Evolutionary conservation across 2,797 vertebrate species (phyloP).

Genomic region (Monodelphis domestica): DNA sequence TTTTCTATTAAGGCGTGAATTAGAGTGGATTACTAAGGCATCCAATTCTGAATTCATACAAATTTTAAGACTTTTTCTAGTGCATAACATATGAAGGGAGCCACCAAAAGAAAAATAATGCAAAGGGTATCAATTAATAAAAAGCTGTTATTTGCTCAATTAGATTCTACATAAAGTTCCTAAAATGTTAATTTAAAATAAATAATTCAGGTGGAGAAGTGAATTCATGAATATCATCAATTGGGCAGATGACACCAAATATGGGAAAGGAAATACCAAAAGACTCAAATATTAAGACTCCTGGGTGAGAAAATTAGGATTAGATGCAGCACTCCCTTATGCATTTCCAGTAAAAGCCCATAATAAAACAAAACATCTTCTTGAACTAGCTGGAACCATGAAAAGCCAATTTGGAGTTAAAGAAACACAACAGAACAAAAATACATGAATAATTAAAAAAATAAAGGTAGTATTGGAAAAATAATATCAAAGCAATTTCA

Average conservation of each 20-base stretch:
- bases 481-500: not conserved
- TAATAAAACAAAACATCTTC: not conserved
- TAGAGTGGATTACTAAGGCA: not conserved
- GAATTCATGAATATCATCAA: not conserved
- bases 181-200: not conserved
- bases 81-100: not conserved
- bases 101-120: not conserved
- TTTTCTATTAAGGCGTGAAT: not conserved
- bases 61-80: not conserved
- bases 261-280: not conserved
- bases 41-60: not conserved
- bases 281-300: not conserved
- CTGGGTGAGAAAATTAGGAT: not conserved
- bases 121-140: not conserved
- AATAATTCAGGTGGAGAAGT: not conserved
- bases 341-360: not conserved
- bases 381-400: not conserved
- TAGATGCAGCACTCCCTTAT: not conserved
- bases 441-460: not conserved
- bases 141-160: not conserved
- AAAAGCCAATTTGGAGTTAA: not conserved
- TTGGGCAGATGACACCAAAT: not conserved
- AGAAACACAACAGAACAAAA: not conserved
- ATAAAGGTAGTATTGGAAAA: not conserved
- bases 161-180: not conserved